A percentile compares a stretch with the other conserved stretches of the same genome.
phyloP scores from a whole-genome alignment of 1,140 invertebrate species.

The Helicoverpa zea region DNA sequence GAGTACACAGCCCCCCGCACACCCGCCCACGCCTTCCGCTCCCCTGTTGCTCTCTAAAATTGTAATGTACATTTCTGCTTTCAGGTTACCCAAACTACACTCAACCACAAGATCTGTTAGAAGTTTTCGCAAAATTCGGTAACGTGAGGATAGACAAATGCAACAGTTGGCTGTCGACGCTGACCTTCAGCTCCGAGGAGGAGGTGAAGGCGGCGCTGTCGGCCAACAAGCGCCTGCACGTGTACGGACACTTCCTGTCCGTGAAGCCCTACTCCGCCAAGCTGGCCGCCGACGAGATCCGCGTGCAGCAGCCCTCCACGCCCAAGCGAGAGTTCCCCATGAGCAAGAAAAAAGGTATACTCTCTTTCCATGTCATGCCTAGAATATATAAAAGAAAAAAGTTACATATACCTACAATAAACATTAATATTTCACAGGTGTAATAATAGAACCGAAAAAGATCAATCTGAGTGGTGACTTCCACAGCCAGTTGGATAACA shows the following conservation, averaged over 20 bases:
- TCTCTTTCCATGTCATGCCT: no score
- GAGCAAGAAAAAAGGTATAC: slow-evolving; percentile 60
- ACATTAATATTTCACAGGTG: slow-evolving; percentile 34
- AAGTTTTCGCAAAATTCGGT: slow-evolving; percentile 64
- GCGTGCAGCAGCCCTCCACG: background rate
- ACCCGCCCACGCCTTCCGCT: background rate
- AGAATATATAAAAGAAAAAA: no score
- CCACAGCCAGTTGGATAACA: slow-evolving; percentile 79
- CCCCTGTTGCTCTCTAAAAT: background rate
- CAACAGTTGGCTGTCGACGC: slow-evolving; percentile 53
- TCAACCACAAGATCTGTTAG: slow-evolving; percentile 64
- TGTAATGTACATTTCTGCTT: background rate
- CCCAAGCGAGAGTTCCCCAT: slow-evolving; percentile 53
- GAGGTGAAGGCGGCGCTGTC: slow-evolving; percentile 58
- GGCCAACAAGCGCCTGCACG: slow-evolving; percentile 56
- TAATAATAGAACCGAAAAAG: slow-evolving; percentile 58
- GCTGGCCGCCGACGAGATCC: background rate
- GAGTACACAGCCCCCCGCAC: background rate
- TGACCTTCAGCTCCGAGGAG: slow-evolving; percentile 53
- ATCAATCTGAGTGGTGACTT: slow-evolving; percentile 75
- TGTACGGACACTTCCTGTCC: slow-evolving; percentile 67
- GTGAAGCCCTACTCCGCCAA: slow-evolving; percentile 55
- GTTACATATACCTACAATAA: no score
- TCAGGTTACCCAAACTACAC: slow-evolving; percentile 70
- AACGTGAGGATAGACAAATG: slow-evolving; percentile 58